Conservation (phyloP, 1,140 invertebrate genomes). For the Subanguina moxae region DNA sequence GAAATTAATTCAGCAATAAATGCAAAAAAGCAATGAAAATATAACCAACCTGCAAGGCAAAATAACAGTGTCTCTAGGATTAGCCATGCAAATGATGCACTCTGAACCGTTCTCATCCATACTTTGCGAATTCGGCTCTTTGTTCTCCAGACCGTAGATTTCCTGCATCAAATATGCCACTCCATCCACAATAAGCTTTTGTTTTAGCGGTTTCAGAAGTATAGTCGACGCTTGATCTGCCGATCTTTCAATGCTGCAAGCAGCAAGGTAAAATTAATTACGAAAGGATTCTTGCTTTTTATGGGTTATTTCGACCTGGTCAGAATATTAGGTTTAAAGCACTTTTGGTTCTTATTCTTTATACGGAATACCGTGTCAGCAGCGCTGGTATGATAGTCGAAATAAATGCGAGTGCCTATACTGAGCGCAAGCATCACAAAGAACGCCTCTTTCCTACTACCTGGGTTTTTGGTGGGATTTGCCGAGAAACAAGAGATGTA, state of each 20-base stretch:
- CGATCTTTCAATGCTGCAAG: conserved; percentile 73
- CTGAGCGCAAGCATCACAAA: no score
- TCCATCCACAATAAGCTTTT: conserved; percentile 95
- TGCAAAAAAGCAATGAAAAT: not conserved
- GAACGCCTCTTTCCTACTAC: no score
- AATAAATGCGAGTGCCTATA: no score
- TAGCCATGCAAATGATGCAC: conserved; percentile 99
- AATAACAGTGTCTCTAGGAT: conserved; percentile 91
- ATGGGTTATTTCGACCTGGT: no score
- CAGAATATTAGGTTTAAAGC: no score
- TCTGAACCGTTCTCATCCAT: conserved; percentile 88
- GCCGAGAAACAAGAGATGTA: no score
- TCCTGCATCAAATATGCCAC: conserved; percentile 93
- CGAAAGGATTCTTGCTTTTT: no score
- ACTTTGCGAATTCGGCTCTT: conserved; percentile 60
- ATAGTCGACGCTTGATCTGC: conserved; percentile 72
- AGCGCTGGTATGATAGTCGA: no score
- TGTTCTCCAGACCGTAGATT: conserved; percentile 99
- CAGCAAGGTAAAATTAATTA: not conserved
- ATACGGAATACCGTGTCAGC: no score
- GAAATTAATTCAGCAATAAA: not conserved
- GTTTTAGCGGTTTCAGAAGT: conserved; percentile 88
- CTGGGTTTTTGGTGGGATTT: no score
- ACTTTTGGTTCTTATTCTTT: no score
- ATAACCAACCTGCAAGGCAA: conserved; percentile 75